Base-by-base conservation (phyloP, 2,113 vertebrate species). In the Panurus biarmicus region DNA sequence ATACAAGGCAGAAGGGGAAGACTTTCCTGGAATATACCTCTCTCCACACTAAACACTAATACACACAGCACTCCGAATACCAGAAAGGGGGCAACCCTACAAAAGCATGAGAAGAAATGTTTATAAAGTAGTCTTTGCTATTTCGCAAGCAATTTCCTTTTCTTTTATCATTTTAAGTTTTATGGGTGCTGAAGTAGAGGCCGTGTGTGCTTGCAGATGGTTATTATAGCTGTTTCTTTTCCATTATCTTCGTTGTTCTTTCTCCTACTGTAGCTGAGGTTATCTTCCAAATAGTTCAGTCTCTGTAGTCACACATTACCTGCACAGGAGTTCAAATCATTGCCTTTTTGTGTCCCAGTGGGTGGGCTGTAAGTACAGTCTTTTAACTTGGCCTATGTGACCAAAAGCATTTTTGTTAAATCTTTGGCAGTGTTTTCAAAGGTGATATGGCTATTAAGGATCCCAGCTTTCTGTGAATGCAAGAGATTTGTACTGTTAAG, bases 161-260 rank as follows among this genome's bases (percentile, higher is more conserved):
- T 92, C 66, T 92, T 94, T 90, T 56, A 62, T 74, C 17, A 62
- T 94, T 92, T 87, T 54, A 81, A 73, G 44, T 82, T 94, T 96
- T 81, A 36, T 78, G 38, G 67, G 33, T 80, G 36, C 61, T 86
- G 69, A 79, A 94, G 78, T 61, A 75, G 33, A 85, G 85, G 40
- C 62, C 78, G 62, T 20, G 72, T 91, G 69, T 22, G 19, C 35
- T 90, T 77, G 51, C 64, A 85, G 78, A 13, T 60, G 45, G 33
- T 79, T 89, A 75, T 90, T 94, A 42, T 58, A 93, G 83, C 56
- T 82, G 44, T 65, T 93, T 78, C 70, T 93, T 95, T 64, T 83
- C 92, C 78, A 81, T 93, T 94, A 80, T 77, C 66, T 75, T 69
- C 1, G 0, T 51, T 77, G 70, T 85, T 33, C 61, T 85, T 84